Conservation (phyloP, 2,888 invertebrate species). For the Pollenia angustigena region DNA sequence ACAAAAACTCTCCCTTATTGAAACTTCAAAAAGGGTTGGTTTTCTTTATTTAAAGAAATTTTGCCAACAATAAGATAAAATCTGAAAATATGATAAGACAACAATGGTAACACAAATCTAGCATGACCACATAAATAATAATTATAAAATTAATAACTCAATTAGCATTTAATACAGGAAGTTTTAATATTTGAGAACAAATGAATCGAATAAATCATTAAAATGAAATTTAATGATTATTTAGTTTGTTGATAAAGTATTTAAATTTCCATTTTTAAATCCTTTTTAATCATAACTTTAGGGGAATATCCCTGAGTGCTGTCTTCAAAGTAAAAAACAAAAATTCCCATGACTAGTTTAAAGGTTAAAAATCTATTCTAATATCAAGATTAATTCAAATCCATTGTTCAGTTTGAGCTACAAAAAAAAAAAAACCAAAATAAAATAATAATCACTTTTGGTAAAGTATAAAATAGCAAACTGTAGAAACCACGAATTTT, state of each 20-base stretch:
- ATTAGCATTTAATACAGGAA: slow-evolving; percentile 53
- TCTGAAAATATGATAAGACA: slow-evolving; percentile 25
- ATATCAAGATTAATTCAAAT: slow-evolving; percentile 50
- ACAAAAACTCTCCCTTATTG: neutral
- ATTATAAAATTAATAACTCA: slow-evolving; percentile 78
- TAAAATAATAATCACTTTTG: slow-evolving; percentile 45
- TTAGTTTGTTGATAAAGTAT: slow-evolving; percentile 4
- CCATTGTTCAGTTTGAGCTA: neutral
- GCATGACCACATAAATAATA: slow-evolving; percentile 81
- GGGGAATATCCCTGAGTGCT: neutral
- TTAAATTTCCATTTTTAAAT: slow-evolving; percentile 19
- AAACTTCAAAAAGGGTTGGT: neutral
- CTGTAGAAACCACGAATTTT: slow-evolving; percentile 22
- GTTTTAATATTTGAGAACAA: neutral
- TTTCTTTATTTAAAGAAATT: neutral
- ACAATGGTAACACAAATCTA: slow-evolving; percentile 71
- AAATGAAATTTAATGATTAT: slow-evolving; percentile 32
- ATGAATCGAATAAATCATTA: neutral
- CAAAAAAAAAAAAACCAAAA: slow-evolving; percentile 8
- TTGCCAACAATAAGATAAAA: neutral
- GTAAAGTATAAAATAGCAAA: slow-evolving; percentile 5
- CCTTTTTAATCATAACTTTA: slow-evolving; percentile 15
- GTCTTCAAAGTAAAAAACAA: neutral
- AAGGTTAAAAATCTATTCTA: slow-evolving; percentile 48
- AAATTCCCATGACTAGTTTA: slow-evolving; percentile 61